Evolutionary conservation across 2,888 invertebrate genomes (phyloP).

Genomic region (Steromphala cineraria): DNA sequence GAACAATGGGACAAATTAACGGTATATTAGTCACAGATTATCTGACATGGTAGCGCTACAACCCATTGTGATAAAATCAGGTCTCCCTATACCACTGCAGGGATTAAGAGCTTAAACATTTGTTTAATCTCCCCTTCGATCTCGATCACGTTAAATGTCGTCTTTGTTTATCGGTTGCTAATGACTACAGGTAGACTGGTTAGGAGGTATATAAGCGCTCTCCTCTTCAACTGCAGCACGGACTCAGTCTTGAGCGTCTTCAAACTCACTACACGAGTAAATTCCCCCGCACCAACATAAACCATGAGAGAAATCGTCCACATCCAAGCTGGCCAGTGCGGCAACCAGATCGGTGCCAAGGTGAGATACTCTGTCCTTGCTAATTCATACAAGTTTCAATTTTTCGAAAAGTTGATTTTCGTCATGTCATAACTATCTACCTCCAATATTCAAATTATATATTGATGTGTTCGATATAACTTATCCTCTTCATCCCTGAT

Average conservation of each 20-base stretch:
- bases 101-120: not conserved
- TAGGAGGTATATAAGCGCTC: not conserved
- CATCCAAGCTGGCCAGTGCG: constrained; percentile 65
- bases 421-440: too few relatives aligned
- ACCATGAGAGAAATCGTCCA: constrained; percentile 61
- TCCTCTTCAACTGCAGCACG: not conserved
- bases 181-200: not conserved
- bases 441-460: too few relatives aligned
- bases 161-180: not conserved
- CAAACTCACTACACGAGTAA: not conserved
- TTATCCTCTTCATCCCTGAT: too few relatives aligned
- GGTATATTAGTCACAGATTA: not conserved
- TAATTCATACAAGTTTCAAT: not conserved
- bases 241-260: not conserved
- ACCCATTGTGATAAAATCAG: not conserved
- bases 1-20: not conserved
- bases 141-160: not conserved
- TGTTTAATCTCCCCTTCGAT: not conserved
- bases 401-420: not conserved
- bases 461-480: too few relatives aligned
- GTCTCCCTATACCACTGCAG: not conserved
- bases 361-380: constrained; percentile 24
- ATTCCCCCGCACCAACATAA: not conserved
- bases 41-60: not conserved
- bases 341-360: constrained; percentile 66